These are phyloP conservation scores for Drosophila hawaiiensis DNA, from an alignment of 2,888 invertebrate species.

Conservation along the genomic window DNA sequence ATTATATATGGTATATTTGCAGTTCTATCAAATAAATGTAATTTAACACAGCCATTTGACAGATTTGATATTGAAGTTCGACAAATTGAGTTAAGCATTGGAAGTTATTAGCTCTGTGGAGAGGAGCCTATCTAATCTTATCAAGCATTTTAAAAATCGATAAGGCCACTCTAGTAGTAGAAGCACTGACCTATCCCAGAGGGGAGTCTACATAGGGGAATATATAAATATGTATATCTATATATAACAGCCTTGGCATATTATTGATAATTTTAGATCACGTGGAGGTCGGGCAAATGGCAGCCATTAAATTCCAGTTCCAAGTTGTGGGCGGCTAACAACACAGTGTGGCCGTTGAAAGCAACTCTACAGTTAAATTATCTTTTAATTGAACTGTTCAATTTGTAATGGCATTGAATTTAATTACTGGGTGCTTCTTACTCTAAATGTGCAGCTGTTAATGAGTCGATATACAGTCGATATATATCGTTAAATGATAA, in stretches of 20 bases:
- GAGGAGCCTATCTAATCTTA: slow-evolving; percentile 38
- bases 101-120: slow-evolving; percentile 15
- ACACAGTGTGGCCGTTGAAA: slow-evolving; percentile 20
- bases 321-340: slow-evolving; percentile 17
- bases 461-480: not conserved
- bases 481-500: not conserved
- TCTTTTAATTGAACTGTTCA: slow-evolving; percentile 43
- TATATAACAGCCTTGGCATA: slow-evolving; percentile 18
- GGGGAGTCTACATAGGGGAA: not conserved
- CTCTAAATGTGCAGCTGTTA: not conserved
- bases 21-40: slow-evolving; percentile 11
- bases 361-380: slow-evolving; percentile 32
- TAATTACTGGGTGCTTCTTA: slow-evolving; percentile 17
- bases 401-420: slow-evolving; percentile 25
- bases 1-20: not conserved
- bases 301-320: slow-evolving; percentile 19
- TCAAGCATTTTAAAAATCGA: slow-evolving; percentile 44
- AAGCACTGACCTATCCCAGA: slow-evolving; percentile 51
- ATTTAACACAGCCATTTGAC: slow-evolving; percentile 27
- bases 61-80: slow-evolving; percentile 39
- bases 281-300: slow-evolving; percentile 5
- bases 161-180: slow-evolving; percentile 1
- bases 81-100: slow-evolving; percentile 40
- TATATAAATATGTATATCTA: not conserved
- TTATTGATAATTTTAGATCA: slow-evolving; percentile 43